Percentiles rank a stretch among this genome's conserved stretches.
Conservation (phyloP, 1,140 invertebrate species). For the Temnothorax longispinosus region DNA sequence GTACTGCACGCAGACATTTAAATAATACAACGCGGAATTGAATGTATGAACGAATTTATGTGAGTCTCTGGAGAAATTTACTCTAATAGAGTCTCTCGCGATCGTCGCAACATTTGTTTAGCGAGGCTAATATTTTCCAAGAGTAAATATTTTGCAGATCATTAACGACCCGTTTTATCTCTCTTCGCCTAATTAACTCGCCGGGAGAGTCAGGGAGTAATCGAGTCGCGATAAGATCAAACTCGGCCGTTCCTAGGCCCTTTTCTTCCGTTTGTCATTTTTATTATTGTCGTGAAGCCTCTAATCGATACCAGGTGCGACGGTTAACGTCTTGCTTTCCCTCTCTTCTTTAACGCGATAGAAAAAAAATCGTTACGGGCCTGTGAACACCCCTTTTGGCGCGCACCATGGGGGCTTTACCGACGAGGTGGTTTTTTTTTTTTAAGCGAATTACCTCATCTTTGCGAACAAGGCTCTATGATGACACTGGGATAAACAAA, state of each 20-base stretch:
- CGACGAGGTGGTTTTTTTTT: slow-evolving; percentile 30
- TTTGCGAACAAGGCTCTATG: slow-evolving; percentile 65
- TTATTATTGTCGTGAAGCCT: slow-evolving; percentile 20
- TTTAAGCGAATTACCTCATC: slow-evolving; percentile 67
- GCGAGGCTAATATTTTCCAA: background rate
- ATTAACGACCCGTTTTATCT: background rate
- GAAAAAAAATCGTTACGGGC: slow-evolving; percentile 59
- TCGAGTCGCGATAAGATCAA: background rate
- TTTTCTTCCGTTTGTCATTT: background rate
- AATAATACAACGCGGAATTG: background rate
- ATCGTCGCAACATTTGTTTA: background rate
- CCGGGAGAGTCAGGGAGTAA: background rate
- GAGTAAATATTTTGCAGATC: background rate
- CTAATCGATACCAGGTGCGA: slow-evolving; percentile 75
- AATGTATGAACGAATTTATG: background rate
- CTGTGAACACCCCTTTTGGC: slow-evolving; percentile 56
- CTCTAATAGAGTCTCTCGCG: background rate
- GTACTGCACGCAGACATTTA: background rate
- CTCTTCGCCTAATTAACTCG: background rate
- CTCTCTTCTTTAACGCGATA: slow-evolving; percentile 55
- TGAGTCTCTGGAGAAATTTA: background rate
- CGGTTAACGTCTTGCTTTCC: slow-evolving; percentile 62
- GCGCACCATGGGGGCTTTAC: slow-evolving; percentile 62
- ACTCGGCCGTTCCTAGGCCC: background rate
- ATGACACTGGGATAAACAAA: slow-evolving; percentile 51